Base-by-base conservation (phyloP, 2,888 invertebrate genomes). In the Lepidocyrtinus sp. region DNA sequence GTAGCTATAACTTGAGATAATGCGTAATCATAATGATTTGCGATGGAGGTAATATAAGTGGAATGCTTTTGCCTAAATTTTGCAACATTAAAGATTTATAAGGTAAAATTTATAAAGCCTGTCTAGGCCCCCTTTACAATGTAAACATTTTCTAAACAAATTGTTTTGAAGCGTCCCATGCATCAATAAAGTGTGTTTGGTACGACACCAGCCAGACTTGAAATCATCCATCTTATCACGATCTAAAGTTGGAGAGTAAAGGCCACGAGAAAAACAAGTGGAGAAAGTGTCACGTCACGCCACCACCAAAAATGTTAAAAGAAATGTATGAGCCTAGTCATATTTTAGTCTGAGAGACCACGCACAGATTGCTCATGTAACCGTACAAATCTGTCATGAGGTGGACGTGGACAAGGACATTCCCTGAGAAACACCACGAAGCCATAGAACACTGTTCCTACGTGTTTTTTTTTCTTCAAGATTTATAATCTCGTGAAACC, bases 401-500 rank as follows among this genome's bases (percentile, higher is more conserved):
- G n/a, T 21, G 65, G 26, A 63, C 25, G n/a, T 21, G 25, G 46
- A 69, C 24, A 36, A 27, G 65, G 65, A 65, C 36, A 65, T 36
- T 25, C 22, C 15, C 24, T 12, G 36, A 36, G 36, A 45, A 21
- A 25, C 27, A 45, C 50, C 50, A 22, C 0, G 64, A 73, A 73
- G 26, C 55, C 59, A 7, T 25, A 26, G 17, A 65, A 64, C 12
- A 55, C 26, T 36, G 24, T 55, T 36, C 5, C 12, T 36, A 12
- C 12, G 12, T 36, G 36, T 36, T 5, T 7, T 36, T 36, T 36
- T 36, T 36, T 36, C 5, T 36, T 22, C 22, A 59, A 74, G 67
- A 74, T 74, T 67, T 67, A 74, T 74, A 74, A 59, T 67, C 74
- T 55, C 5, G n/a, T 24, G 61, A 67, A 67, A 67, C 74, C 74